Evolutionary conservation across 2,797 vertebrate genomes (phyloP), one percentile per base, ranked within the genome.

Genomic region (Chrosomus eos): DNA sequence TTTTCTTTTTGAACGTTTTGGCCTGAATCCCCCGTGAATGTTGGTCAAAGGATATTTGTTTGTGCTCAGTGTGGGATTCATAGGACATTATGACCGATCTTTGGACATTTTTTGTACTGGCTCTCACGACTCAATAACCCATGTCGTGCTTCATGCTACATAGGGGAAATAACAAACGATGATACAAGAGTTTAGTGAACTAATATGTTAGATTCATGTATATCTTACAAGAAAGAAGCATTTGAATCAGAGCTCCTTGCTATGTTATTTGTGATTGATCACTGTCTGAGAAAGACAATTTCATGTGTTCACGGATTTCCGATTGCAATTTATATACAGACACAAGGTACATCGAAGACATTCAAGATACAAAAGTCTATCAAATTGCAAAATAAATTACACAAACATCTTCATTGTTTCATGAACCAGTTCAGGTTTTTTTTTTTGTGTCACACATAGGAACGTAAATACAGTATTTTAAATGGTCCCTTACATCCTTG

Each of bases 21-120:
- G 73, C 75, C 43, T 26, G 23, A 31, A 51, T 51, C 60, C 28
- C 31, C 43, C 1, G 3, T 68, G 36, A 58, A 5, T 67, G 19
- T 77, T 77, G 36, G 33, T 68, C 36, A 43, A 77, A 83, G 11
- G 18, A 26, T 77, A 66, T 82, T 66, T 82, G 82, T 55, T 83
- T 74, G 16, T 73, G 55, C 40, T 62, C 53, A n/a, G 19, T 48
- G 71, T 66, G 40, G 58, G n/a, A 64, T 51, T 80, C 38, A 2
- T 48, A 8, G 33, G n/a, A 58, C 16, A 43, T 67, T 76, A 67
- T 83, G 73, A 83, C 43, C 7, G 26, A 76, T 76, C 4, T 75
- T 67, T 40, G 72, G n/a, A 67, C 23, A 67, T 14, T 28, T 53
- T 64, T 28, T 74, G 26, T 45, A 19, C 36, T 60, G n/a, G 18